Conservation (phyloP, 2,888 invertebrate species). For the Tholera decimalis region DNA sequence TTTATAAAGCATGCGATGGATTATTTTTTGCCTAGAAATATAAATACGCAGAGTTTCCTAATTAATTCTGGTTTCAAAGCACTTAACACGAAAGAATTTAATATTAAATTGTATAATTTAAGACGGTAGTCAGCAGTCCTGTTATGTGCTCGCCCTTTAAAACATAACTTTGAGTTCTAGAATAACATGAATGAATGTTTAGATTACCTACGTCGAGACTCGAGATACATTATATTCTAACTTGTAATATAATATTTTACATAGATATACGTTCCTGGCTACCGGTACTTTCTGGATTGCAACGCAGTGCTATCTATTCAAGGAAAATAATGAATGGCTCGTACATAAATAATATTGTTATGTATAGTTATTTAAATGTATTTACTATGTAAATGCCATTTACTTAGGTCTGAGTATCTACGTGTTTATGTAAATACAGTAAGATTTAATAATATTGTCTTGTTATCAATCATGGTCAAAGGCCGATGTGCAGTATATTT, state of each 20-base stretch:
- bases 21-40: no score
- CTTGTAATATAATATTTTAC: constrained; percentile 38
- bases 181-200: constrained; percentile 19
- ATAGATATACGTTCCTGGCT: constrained; percentile 13
- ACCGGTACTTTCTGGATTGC: constrained; percentile 52
- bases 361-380: constrained; percentile 7
- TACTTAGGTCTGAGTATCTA: constrained; percentile 1
- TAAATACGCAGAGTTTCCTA: no score
- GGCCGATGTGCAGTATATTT: neutral
- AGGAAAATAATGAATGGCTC: constrained; percentile 62
- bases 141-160: neutral
- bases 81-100: neutral
- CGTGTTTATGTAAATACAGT: neutral
- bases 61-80: neutral
- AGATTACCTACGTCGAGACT: no score
- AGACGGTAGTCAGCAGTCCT: no score
- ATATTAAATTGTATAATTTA: no score
- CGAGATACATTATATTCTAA: constrained; percentile 17
- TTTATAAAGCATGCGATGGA: neutral
- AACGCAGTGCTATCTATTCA: constrained; percentile 65
- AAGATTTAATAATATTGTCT: constrained; percentile 10
- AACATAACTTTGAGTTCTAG: neutral
- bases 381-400: constrained; percentile 16
- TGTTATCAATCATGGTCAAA: constrained; percentile 27
- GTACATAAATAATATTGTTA: constrained; percentile 33